phyloP scores from a whole-genome alignment of 2,113 vertebrate genomes.

The Pampusana beccarii region DNA sequence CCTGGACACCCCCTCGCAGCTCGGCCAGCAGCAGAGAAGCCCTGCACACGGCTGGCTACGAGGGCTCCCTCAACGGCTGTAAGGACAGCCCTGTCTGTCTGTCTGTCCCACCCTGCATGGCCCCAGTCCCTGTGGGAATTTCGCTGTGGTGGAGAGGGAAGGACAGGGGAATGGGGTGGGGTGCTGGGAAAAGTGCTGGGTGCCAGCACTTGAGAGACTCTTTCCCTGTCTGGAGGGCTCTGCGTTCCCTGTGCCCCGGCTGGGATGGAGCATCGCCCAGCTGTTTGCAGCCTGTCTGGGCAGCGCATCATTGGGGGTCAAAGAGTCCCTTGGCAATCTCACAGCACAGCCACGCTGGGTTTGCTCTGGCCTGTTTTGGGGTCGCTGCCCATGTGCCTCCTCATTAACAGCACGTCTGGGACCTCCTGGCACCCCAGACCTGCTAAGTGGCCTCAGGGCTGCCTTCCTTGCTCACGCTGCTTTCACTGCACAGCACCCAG shows the following conservation, averaged over 20 bases:
- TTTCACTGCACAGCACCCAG: not conserved
- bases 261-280: not conserved
- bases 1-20: constrained; percentile 94
- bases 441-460: not conserved
- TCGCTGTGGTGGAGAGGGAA: not conserved
- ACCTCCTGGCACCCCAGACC: not conserved
- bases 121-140: not conserved
- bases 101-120: fast-evolving
- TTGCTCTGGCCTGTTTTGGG: not conserved
- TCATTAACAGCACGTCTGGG: not conserved
- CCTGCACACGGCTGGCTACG: constrained; percentile 87
- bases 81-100: constrained; percentile 59
- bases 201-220: not conserved
- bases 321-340: not conserved
- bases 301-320: not conserved
- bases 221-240: not conserved
- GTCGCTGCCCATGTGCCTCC: fast-evolving
- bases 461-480: not conserved
- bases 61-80: constrained; percentile 95
- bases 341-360: fast-evolving
- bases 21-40: constrained; percentile 95
- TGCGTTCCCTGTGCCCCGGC: fast-evolving
- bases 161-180: not conserved
- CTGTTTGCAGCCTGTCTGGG: not conserved
- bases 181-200: not conserved